Percentiles rank a stretch among this genome's conserved stretches.
These are phyloP conservation scores for Hyperoplus immaculatus DNA, from an alignment of 2,797 vertebrate genomes.

Conservation along the genomic window DNA sequence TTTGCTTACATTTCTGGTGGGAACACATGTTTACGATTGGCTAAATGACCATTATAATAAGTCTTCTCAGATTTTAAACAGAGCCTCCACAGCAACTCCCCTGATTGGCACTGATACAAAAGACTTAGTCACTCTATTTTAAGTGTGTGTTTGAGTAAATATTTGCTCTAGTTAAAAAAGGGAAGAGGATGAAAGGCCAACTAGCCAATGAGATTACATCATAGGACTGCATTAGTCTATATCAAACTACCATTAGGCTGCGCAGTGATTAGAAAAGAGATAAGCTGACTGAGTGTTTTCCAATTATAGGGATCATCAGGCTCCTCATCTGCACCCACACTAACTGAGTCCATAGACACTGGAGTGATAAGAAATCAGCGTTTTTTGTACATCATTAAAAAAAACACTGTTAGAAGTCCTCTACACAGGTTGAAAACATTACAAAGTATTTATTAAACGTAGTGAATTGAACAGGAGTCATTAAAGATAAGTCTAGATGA, in stretches of 20 bases:
- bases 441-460: neutral
- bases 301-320: neutral
- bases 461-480: neutral
- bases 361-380: neutral
- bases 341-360: slow-evolving; percentile 3
- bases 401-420: neutral
- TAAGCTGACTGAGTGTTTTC: neutral
- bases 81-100: neutral
- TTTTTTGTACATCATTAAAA: slow-evolving; percentile 10
- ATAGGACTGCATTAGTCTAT: slow-evolving; percentile 8
- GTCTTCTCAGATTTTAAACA: neutral
- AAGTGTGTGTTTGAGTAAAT: slow-evolving; percentile 53
- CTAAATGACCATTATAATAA: neutral
- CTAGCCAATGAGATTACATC: slow-evolving; percentile 23
- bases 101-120: slow-evolving; percentile 12
- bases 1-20: neutral
- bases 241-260: slow-evolving; percentile 12
- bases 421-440: neutral
- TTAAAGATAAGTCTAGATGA: slow-evolving; percentile 4
- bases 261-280: neutral
- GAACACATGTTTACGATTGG: neutral
- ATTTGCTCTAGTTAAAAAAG: slow-evolving; percentile 42
- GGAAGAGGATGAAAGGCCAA: slow-evolving; percentile 26
- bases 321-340: slow-evolving; percentile 1
- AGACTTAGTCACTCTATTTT: slow-evolving; percentile 38